A percentile compares a stretch with the other conserved stretches of the same genome.
Evolutionary conservation across 2,113 vertebrate genomes (phyloP).

Genomic region (Connochaetes taurinus): DNA sequence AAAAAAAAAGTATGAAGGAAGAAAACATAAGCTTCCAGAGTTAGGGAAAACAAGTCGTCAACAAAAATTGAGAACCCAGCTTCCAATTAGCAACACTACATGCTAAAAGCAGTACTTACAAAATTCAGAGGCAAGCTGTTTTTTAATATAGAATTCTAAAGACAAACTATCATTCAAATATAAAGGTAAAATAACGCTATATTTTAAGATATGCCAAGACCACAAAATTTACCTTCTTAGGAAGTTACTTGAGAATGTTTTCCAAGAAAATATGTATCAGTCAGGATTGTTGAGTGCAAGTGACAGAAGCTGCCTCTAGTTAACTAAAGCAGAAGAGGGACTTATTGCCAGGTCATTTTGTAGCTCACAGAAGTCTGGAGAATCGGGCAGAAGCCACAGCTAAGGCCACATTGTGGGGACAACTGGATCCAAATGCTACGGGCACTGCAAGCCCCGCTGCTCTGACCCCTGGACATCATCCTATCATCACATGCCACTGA

Average conservation of each 20-base stretch:
- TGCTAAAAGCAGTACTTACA: constrained; percentile 2
- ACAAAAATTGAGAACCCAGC: constrained; percentile 27
- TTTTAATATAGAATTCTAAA: constrained; percentile 23
- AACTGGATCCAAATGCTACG: not conserved
- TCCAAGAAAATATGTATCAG: not conserved
- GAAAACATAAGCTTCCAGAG: not conserved
- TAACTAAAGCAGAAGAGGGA: constrained; percentile 15
- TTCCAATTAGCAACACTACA: constrained; percentile 13
- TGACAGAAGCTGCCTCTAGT: not conserved
- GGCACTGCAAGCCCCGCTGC: not conserved
- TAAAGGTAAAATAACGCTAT: constrained; percentile 12
- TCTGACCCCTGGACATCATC: not conserved
- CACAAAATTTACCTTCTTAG: constrained; percentile 9
- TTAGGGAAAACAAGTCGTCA: not conserved
- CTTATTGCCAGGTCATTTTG: not conserved
- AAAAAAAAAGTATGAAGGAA: not conserved
- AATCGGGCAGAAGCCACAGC: not conserved
- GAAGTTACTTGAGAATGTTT: constrained; percentile 20
- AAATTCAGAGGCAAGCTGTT: constrained; percentile 12
- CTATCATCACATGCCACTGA: not conserved
- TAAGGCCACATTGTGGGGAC: not conserved
- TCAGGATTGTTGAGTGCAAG: not conserved
- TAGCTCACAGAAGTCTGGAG: constrained; percentile 11
- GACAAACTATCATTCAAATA: constrained; percentile 18
- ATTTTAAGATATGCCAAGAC: not conserved